Evolutionary conservation across 2,113 vertebrate species (phyloP), one percentile per base, ranked within the genome.

Genomic region (Okapia johnstoni): DNA sequence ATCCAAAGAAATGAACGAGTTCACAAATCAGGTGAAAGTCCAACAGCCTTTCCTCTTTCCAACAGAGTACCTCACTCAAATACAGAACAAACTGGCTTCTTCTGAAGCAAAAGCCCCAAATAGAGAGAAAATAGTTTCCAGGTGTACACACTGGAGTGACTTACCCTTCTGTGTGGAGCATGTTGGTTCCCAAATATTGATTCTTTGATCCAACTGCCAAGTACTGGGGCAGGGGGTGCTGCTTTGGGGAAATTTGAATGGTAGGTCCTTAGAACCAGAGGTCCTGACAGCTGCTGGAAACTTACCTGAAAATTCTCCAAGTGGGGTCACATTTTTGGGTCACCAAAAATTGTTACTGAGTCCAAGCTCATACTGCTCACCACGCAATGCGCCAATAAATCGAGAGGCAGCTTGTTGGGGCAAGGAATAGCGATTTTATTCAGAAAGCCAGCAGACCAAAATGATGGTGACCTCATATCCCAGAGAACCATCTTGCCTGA

Each of bases 401-500:
- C 0, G 6, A 81, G 19, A 81, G 3, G 6, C 50, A 81, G 19
- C 48, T 23, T 7, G 79, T 23, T 14, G 33, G 19, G 30, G 79
- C 50, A 14, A 81, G 79, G 50, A 54, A 81, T 23, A 25, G 79
- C 5, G 5, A 50, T 48, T 52, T 50, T 80, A 52, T 19, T 80
- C 2, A 0, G 46, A 80, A 80, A 80, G 46, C 79, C 50, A n/a
- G 50, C 50, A 36, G 79, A 54, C 50, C 5, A 21, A n/a, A 52
- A 54, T 54, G 79, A n/a, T 2, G 11, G 50, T 36, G 12, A 50
- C 2, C 33, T n/a, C 12, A 5, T 3, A 0, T 50, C 50, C 30
- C 79, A 81, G 3, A 81, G 3, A 36, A n/a, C 19, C 79, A 14
- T 14, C 79, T 36, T 4, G 11, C 33, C 79, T n/a, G 79, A 81